Conservation (phyloP, 1,140 invertebrate species). For the Neodiprion lecontei region DNA sequence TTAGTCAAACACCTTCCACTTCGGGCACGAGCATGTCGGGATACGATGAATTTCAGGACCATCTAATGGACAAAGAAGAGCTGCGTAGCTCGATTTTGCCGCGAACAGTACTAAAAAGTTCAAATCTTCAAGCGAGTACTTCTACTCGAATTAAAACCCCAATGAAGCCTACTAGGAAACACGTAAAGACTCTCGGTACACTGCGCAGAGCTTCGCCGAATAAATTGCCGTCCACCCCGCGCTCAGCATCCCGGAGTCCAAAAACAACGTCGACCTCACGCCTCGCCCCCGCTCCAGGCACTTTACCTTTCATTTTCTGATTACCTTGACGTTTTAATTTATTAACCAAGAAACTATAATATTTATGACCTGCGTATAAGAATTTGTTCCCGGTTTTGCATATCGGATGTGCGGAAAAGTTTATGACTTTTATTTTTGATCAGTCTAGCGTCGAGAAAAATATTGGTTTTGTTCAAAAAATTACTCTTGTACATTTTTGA, state of each 20-base stretch:
- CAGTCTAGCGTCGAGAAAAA: too few species aligned
- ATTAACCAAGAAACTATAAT: not conserved
- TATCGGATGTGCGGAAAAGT: too few species aligned
- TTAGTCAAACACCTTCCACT: not conserved
- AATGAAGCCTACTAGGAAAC: slow-evolving; percentile 48
- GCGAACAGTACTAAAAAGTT: slow-evolving; percentile 32
- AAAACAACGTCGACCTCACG: slow-evolving; percentile 28
- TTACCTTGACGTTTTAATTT: not conserved
- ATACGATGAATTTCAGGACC: slow-evolving; percentile 55
- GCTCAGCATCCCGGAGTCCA: slow-evolving; percentile 37
- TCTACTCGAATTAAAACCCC: slow-evolving; percentile 43
- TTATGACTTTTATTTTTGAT: too few species aligned
- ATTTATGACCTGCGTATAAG: not conserved
- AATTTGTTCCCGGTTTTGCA: not conserved
- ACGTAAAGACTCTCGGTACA: slow-evolving; percentile 29
- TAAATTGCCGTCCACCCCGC: slow-evolving; percentile 21
- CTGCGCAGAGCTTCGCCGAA: slow-evolving; percentile 24
- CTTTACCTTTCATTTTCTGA: slow-evolving; percentile 33
- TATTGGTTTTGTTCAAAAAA: too few species aligned
- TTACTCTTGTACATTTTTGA: too few species aligned
- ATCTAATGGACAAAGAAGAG: slow-evolving; percentile 47
- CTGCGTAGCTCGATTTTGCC: slow-evolving; percentile 52
- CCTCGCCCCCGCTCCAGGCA: slow-evolving; percentile 31
- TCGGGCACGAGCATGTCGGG: slow-evolving; percentile 17
- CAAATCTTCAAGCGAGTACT: slow-evolving; percentile 34